These are phyloP conservation scores for Tetramorium simillimum DNA, from an alignment of 1,140 invertebrate species.

Conservation along the genomic window DNA sequence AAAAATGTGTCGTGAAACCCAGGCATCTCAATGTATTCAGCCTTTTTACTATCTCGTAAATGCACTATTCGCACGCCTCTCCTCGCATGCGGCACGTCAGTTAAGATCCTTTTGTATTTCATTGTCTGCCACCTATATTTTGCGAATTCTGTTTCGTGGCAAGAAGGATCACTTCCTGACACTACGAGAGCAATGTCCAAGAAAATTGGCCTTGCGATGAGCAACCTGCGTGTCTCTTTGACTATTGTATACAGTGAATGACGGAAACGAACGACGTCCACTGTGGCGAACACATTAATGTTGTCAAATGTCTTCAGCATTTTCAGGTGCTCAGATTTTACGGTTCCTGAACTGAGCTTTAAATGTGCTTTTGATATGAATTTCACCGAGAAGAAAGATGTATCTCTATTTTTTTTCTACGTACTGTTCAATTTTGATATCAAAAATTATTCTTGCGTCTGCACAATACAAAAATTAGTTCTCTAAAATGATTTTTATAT, in stretches of 20 bases:
- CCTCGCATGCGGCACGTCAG: constrained; percentile 30
- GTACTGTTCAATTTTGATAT: not conserved
- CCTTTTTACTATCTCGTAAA: constrained; percentile 12
- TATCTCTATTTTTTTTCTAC: not conserved
- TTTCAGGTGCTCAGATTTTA: constrained; percentile 40
- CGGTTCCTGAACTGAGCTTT: constrained; percentile 56
- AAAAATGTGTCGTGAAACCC: constrained; percentile 49
- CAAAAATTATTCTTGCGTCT: not conserved
- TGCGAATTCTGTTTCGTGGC: constrained; percentile 1
- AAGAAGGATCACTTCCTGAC: constrained; percentile 5
- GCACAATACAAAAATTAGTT: not conserved
- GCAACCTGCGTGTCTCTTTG: not conserved
- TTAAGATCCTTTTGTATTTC: not conserved
- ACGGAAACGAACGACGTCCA: constrained; percentile 17
- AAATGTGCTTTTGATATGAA: constrained; percentile 63
- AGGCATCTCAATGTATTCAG: constrained; percentile 20
- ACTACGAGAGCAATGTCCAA: not conserved
- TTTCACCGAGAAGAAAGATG: constrained; percentile 41
- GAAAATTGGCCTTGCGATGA: not conserved
- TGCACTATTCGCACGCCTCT: constrained; percentile 45
- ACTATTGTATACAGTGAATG: constrained; percentile 2
- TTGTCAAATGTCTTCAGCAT: constrained; percentile 36
- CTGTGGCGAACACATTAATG: constrained; percentile 18
- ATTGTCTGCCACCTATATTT: not conserved
- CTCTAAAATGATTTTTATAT: not conserved